phyloP scores from a whole-genome alignment of 2,113 vertebrate species.

The Trichechus manatus region DNA sequence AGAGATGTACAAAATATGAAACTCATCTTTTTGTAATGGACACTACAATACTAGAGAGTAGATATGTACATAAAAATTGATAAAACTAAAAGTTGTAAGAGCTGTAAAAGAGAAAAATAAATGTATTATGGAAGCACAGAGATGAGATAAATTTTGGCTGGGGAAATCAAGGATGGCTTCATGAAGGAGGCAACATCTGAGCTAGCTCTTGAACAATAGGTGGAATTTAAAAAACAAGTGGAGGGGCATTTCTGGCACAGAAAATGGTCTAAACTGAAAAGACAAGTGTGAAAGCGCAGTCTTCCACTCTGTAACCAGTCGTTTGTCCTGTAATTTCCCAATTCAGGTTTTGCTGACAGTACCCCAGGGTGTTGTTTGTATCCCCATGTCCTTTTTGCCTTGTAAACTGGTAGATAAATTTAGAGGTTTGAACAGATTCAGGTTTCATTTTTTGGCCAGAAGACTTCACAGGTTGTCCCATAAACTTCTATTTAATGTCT shows the following conservation, averaged over 20 bases:
- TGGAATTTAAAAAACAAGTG: not conserved
- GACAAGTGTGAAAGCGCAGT: not conserved
- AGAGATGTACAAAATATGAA: not conserved
- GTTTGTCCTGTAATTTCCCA: not conserved
- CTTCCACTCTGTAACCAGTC: not conserved
- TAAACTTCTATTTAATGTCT: not conserved
- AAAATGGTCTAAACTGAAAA: not conserved
- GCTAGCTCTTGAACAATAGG: not conserved
- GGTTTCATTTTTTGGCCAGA: not conserved
- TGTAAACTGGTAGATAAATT: too few species aligned
- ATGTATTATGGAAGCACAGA: not conserved
- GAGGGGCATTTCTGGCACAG: not conserved
- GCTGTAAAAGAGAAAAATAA: not conserved
- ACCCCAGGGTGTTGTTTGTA: not conserved
- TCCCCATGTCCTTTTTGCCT: not conserved
- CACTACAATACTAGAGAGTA: not conserved
- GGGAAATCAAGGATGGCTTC: not conserved
- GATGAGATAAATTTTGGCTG: not conserved
- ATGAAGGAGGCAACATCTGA: not conserved
- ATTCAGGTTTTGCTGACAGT: not conserved
- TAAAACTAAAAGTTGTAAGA: not conserved
- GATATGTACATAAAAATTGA: not conserved
- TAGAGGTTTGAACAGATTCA: not conserved
- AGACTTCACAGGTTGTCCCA: not conserved
- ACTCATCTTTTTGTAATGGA: not conserved